Evolutionary conservation across 2,797 vertebrate genomes (phyloP).

Genomic region (Tinamus major): DNA sequence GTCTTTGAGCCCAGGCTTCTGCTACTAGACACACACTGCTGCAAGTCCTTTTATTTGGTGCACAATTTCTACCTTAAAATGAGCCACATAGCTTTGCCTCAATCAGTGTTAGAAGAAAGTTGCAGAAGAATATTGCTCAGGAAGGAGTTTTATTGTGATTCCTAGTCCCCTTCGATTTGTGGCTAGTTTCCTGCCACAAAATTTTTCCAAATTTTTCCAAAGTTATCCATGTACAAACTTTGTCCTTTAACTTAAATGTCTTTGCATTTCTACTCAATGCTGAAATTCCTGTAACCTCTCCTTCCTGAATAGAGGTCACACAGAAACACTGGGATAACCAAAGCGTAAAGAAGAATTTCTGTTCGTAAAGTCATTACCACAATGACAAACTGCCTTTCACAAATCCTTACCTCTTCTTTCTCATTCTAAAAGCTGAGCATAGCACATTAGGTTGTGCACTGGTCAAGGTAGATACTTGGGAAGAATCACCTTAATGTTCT

Average conservation of each 20-base stretch:
- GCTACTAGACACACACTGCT: not conserved
- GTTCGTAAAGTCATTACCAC: not conserved
- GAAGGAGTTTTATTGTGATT: not conserved
- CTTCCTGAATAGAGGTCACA: not conserved
- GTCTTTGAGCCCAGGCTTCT: rapidly evolving
- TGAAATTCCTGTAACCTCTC: not conserved
- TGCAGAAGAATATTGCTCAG: not conserved
- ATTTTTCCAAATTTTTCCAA: too few relatives aligned
- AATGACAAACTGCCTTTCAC: not conserved
- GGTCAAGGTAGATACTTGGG: not conserved
- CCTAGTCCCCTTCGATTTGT: not conserved
- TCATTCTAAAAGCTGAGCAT: not conserved
- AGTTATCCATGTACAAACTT: not conserved
- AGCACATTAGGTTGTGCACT: not conserved
- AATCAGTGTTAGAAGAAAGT: not conserved
- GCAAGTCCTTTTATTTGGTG: not conserved
- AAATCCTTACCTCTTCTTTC: not conserved
- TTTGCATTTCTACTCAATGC: not conserved
- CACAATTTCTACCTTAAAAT: not conserved
- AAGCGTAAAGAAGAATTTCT: not conserved
- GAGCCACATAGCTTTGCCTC: not conserved
- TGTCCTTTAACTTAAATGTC: not conserved
- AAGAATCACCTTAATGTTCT: not conserved
- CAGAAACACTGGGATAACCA: not conserved
- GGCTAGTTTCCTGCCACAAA: not conserved